A percentile compares a stretch with the other conserved stretches of the same genome.
These are phyloP conservation scores for Buceros bicornis DNA, from an alignment of 2,797 vertebrate species.

Conservation along the genomic window DNA sequence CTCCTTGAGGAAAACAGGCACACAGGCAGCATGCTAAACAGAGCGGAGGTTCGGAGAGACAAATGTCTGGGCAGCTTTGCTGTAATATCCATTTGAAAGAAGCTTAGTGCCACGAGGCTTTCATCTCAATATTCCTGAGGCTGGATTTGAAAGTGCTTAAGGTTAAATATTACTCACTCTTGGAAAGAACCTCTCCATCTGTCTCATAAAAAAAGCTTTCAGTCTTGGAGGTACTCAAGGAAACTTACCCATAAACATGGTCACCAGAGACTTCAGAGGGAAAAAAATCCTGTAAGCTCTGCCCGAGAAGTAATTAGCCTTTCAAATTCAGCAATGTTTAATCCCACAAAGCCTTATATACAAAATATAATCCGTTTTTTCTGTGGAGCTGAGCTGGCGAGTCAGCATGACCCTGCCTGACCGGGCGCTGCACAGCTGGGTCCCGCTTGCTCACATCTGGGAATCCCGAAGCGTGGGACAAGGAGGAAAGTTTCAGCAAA, in stretches of 20 bases:
- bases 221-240: conserved; percentile 49
- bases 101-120: conserved; percentile 67
- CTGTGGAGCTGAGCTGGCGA: fast-evolving
- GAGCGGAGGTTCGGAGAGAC: conserved; percentile 5
- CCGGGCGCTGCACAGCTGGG: background rate
- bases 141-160: conserved; percentile 72
- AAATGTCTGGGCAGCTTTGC: conserved; percentile 62
- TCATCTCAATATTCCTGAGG: conserved; percentile 74
- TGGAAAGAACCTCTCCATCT: conserved; percentile 71
- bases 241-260: background rate
- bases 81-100: conserved; percentile 69
- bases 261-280: background rate
- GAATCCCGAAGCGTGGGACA: background rate
- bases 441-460: background rate
- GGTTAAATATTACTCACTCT: conserved; percentile 75
- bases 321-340: background rate
- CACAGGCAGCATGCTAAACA: conserved; percentile 64
- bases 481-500: background rate
- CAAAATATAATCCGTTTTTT: background rate
- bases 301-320: conserved; percentile 4
- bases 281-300: conserved; percentile 10
- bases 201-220: conserved; percentile 55
- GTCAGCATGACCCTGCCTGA: fast-evolving
- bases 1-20: conserved; percentile 33
- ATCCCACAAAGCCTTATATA: background rate